Percentiles rank a stretch among this genome's conserved stretches.
These are phyloP conservation scores for Rhinatrema bivittatum DNA, from an alignment of 2,797 vertebrate genomes.

Conservation along the genomic window DNA sequence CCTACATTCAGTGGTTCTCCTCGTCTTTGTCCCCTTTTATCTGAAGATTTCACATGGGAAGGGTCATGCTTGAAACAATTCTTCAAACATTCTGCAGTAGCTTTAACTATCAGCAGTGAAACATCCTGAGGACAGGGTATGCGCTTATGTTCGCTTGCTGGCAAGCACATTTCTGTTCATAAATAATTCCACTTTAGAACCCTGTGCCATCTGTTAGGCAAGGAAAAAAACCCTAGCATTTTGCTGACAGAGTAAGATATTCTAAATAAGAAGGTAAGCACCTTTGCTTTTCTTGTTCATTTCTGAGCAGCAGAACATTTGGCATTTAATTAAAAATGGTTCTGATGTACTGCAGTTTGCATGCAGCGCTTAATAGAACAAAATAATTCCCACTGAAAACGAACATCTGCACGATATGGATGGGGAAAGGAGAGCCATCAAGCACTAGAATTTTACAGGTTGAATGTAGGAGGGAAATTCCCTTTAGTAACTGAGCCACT, in stretches of 20 bases:
- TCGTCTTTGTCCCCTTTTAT: background rate
- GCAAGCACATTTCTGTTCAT: constrained; percentile 11
- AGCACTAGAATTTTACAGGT: no score
- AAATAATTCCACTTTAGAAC: constrained; percentile 17
- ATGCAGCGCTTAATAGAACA: background rate
- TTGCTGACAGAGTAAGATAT: background rate
- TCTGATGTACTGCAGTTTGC: background rate
- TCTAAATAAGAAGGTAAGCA: no score
- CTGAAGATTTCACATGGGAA: constrained; percentile 5
- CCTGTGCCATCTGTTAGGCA: constrained; percentile 3
- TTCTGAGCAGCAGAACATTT: constrained; percentile 1
- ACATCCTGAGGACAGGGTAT: background rate
- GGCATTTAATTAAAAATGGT: background rate
- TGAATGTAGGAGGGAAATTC: no score
- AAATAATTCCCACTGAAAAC: no score
- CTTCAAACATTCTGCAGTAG: constrained; percentile 6
- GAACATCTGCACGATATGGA: no score
- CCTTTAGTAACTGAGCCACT: no score
- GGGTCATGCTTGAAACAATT: constrained; percentile 14
- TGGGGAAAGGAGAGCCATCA: no score
- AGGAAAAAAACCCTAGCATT: background rate
- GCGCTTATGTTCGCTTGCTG: background rate
- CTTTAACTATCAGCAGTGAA: constrained; percentile 1
- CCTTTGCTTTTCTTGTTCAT: no score
- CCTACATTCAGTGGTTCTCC: constrained; percentile 13